These are phyloP conservation scores for Dysdera silvatica DNA, from an alignment of 1,140 invertebrate species.

Conservation along the genomic window DNA sequence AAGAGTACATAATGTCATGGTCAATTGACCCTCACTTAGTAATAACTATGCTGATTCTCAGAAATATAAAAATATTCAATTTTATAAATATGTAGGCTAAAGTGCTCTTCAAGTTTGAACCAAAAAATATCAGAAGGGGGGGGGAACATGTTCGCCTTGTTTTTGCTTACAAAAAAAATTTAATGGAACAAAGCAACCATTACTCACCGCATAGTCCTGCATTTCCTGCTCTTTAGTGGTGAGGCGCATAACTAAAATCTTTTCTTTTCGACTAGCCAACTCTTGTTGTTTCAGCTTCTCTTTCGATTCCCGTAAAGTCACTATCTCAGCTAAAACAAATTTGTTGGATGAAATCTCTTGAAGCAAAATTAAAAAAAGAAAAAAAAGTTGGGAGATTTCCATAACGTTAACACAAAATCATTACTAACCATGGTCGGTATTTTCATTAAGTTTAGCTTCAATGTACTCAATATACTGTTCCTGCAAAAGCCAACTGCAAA, in stretches of 20 bases:
- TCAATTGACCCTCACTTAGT: too few relatives aligned
- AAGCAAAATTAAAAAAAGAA: background rate
- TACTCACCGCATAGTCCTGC: slow-evolving; percentile 83
- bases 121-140: slow-evolving; percentile 32
- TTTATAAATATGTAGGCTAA: background rate
- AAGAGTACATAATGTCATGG: too few relatives aligned
- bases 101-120: background rate
- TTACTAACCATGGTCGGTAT: slow-evolving; percentile 21
- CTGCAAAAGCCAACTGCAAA: slow-evolving; percentile 48
- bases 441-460: slow-evolving; percentile 39
- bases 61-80: background rate
- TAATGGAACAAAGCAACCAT: background rate
- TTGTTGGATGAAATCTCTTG: background rate
- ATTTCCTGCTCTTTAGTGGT: slow-evolving; percentile 93
- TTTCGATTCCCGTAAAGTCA: slow-evolving; percentile 54
- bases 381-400: background rate
- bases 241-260: slow-evolving; percentile 78
- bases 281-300: slow-evolving; percentile 71
- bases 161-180: too few relatives aligned
- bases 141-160: too few relatives aligned
- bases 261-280: slow-evolving; percentile 80
- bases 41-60: background rate
- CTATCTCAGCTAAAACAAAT: slow-evolving; percentile 20
- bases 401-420: background rate
- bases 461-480: slow-evolving; percentile 50